Evolutionary conservation across 1,140 invertebrate genomes (phyloP).

Genomic region (Eumeta japonica): DNA sequence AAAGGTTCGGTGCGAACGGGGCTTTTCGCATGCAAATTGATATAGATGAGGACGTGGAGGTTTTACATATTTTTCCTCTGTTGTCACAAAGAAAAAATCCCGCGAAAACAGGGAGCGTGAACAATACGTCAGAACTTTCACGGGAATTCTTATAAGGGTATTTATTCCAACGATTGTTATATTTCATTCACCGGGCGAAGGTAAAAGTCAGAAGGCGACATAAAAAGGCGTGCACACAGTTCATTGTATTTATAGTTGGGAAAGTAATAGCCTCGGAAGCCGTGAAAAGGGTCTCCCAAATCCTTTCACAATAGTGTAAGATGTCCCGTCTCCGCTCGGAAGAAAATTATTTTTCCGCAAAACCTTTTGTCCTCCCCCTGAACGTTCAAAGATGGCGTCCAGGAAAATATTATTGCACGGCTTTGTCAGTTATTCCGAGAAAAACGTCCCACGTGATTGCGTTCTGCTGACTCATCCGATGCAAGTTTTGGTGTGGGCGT

Average conservation of each 20-base stretch:
- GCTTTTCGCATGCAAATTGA: conserved; percentile 21
- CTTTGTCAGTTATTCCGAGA: not conserved
- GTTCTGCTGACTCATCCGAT: too few species aligned
- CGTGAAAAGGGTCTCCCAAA: conserved; percentile 46
- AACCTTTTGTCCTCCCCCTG: conserved; percentile 27
- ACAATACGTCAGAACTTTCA: too few species aligned
- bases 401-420: conserved; percentile 21
- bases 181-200: too few species aligned
- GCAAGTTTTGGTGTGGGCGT: too few species aligned
- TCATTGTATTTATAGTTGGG: conserved; percentile 1
- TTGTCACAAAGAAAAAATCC: too few species aligned
- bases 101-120: too few species aligned
- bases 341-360: conserved; percentile 46
- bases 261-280: conserved; percentile 29
- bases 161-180: too few species aligned
- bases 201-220: too few species aligned
- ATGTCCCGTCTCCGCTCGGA: conserved; percentile 28
- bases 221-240: not conserved
- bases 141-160: too few species aligned
- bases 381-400: conserved; percentile 26
- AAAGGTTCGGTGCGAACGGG: conserved; percentile 9
- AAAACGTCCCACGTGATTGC: too few species aligned
- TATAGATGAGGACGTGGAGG: conserved; percentile 19
- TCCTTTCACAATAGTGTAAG: conserved; percentile 48
- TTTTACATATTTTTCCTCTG: too few species aligned